Conservation (phyloP, 2,113 vertebrate genomes). For the Eidolon helvum region DNA sequence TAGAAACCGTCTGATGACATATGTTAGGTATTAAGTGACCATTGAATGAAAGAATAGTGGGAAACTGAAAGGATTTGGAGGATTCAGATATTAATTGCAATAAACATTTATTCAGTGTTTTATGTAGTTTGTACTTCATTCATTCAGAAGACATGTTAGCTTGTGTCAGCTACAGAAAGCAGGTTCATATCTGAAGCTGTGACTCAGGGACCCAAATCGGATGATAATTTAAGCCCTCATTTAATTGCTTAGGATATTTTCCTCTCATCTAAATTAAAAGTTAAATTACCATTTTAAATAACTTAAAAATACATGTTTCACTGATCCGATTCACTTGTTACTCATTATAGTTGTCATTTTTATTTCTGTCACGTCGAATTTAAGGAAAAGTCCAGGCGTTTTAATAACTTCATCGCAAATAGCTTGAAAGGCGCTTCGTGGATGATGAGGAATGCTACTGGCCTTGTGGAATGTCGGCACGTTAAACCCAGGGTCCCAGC, state of each 20-base stretch:
- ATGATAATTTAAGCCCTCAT: neutral
- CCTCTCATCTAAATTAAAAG: constrained; percentile 1
- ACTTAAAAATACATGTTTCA: neutral
- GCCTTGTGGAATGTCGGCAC: constrained; percentile 17
- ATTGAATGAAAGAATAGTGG: neutral
- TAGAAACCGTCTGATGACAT: neutral
- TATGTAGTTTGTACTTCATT: neutral
- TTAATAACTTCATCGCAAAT: neutral
- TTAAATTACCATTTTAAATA: constrained; percentile 22
- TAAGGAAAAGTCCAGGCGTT: neutral
- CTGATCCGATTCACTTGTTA: neutral
- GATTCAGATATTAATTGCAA: neutral
- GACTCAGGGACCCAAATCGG: neutral
- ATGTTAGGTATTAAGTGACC: neutral
- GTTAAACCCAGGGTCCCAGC: neutral
- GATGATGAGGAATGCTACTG: neutral
- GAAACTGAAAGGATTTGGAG: neutral
- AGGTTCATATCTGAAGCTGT: neutral
- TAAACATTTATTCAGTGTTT: neutral
- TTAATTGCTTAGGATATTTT: neutral
- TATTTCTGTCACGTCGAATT: neutral
- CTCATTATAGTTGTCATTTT: neutral
- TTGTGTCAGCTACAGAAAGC: neutral
- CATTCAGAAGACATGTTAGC: neutral
- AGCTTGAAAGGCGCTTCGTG: neutral